A percentile compares a stretch with the other conserved stretches of the same genome.
phyloP scores from a whole-genome alignment of 2,113 vertebrate genomes.

The Calidris pugnax region DNA sequence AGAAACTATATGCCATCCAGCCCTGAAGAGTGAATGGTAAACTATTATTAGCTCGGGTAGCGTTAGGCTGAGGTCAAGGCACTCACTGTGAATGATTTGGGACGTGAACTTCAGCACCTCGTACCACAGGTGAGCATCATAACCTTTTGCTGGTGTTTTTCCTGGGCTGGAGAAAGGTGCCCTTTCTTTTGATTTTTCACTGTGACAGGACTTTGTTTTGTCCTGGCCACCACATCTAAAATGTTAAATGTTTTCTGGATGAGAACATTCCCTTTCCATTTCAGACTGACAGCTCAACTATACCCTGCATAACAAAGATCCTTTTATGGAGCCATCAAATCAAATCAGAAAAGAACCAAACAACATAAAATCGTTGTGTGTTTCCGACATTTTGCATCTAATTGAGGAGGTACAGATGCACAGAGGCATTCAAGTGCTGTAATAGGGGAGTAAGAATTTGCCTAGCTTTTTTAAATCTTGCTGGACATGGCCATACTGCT shows the following conservation, averaged over 20 bases:
- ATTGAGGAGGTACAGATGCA: neutral
- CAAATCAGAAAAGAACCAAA: neutral
- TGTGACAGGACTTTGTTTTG: neutral
- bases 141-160: neutral
- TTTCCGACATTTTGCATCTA: neutral
- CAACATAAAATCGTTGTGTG: neutral
- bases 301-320: neutral
- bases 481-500: fast-evolving
- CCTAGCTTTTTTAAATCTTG: neutral
- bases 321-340: neutral
- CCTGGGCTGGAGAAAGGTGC: neutral
- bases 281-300: neutral
- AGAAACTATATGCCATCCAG: neutral
- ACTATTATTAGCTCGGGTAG: fast-evolving
- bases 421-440: neutral
- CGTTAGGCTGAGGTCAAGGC: neutral
- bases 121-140: neutral
- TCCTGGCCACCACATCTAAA: neutral
- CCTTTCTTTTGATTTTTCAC: neutral
- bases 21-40: neutral
- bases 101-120: neutral
- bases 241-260: neutral
- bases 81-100: neutral
- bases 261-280: neutral
- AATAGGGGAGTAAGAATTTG: neutral